Evolutionary conservation across 2,113 vertebrate genomes (phyloP).

Genomic region (Clarias gariepinus): DNA sequence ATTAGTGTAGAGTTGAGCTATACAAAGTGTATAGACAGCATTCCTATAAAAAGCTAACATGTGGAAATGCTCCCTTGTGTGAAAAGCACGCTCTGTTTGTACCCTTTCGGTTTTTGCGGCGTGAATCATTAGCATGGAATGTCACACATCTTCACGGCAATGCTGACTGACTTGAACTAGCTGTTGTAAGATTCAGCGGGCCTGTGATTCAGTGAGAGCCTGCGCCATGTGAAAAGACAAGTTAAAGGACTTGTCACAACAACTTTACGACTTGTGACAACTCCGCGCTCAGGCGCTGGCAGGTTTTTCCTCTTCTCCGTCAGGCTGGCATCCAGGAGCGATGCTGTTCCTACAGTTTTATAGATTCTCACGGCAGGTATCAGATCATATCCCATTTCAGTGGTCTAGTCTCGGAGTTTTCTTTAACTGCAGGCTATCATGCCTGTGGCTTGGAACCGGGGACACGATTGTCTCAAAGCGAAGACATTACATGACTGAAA

Average conservation of each 20-base stretch:
- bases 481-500: not conserved
- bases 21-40: not conserved
- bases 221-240: not conserved
- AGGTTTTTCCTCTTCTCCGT: conserved; percentile 11
- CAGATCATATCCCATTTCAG: conserved; percentile 3
- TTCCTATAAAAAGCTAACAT: not conserved
- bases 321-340: not conserved
- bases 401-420: not conserved
- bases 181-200: not conserved
- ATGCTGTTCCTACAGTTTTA: not conserved
- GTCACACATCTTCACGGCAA: not conserved
- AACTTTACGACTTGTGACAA: not conserved
- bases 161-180: conserved; percentile 11
- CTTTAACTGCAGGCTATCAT: not conserved
- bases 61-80: not conserved
- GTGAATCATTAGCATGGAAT: conserved; percentile 26
- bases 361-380: not conserved
- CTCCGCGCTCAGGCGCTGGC: not conserved
- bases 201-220: not conserved
- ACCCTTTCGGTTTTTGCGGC: not conserved
- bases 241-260: conserved; percentile 37
- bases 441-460: not conserved
- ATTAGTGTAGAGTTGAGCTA: not conserved
- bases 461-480: not conserved
- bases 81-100: not conserved